phyloP scores from a whole-genome alignment of 1,140 invertebrate genomes.

The Drosophila saltans region DNA sequence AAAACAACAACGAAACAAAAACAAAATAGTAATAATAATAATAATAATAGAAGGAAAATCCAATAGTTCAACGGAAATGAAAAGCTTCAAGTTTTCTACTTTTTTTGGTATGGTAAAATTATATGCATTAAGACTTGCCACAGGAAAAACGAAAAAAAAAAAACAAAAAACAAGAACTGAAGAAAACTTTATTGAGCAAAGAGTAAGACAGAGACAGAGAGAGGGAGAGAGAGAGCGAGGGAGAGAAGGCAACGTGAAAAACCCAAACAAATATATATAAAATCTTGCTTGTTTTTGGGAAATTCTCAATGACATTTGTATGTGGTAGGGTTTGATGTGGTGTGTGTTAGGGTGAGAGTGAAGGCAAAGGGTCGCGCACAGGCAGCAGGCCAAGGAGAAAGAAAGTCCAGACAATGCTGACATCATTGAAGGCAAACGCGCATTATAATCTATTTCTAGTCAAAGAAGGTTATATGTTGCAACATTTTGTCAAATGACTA shows the following conservation, averaged over 20 bases:
- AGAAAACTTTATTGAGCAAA: slow-evolving; percentile 31
- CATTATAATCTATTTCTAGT: slow-evolving; percentile 33
- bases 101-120: slow-evolving; percentile 31
- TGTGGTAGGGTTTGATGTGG: not conserved
- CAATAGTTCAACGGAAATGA: slow-evolving; percentile 71
- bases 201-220: not conserved
- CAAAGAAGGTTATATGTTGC: slow-evolving; percentile 53
- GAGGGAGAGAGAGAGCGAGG: not conserved
- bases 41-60: slow-evolving; percentile 26
- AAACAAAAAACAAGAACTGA: slow-evolving; percentile 39
- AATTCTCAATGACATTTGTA: slow-evolving; percentile 48
- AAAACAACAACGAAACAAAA: not conserved
- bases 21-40: not conserved
- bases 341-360: not conserved
- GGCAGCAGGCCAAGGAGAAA: not conserved
- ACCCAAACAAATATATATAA: slow-evolving; percentile 49
- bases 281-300: slow-evolving; percentile 33
- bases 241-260: slow-evolving; percentile 14
- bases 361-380: slow-evolving; percentile 31
- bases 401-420: slow-evolving; percentile 36
- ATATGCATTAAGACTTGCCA: slow-evolving; percentile 50
- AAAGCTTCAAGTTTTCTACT: slow-evolving; percentile 58
- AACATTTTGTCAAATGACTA: slow-evolving; percentile 69
- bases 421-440: slow-evolving; percentile 36
- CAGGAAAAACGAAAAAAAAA: slow-evolving; percentile 41